Evolutionary conservation across 2,797 vertebrate species (phyloP).

Genomic region (Leucoraja ocellata): DNA sequence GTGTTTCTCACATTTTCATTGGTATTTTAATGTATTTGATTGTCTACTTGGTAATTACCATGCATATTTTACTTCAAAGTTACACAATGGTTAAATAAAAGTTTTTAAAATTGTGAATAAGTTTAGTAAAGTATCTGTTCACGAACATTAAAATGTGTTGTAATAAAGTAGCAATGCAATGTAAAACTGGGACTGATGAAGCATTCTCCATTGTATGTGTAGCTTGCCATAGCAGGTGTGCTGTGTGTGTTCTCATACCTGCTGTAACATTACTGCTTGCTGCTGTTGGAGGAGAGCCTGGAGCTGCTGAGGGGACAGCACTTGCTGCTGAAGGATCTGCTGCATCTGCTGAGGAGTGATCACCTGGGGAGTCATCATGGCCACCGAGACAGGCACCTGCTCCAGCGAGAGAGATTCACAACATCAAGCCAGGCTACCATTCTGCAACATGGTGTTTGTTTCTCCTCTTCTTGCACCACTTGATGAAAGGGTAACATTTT

Average conservation of each 20-base stretch:
- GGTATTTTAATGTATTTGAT: neutral
- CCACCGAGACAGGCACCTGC: slow-evolving; percentile 97
- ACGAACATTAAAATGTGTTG: slow-evolving; percentile 3
- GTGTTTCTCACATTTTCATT: neutral
- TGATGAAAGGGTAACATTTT: slow-evolving; percentile 23
- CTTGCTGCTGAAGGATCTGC: slow-evolving; percentile 98
- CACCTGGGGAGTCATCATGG: slow-evolving; percentile 99
- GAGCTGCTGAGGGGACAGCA: slow-evolving; percentile 95
- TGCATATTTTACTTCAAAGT: neutral
- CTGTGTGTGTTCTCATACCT: slow-evolving; percentile 68
- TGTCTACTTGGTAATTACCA: neutral
- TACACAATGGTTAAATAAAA: neutral
- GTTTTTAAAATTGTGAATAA: neutral
- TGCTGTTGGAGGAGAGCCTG: slow-evolving; percentile 97
- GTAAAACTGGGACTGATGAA: neutral
- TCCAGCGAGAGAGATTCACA: slow-evolving; percentile 46
- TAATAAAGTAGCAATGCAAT: neutral
- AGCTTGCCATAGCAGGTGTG: slow-evolving; percentile 55
- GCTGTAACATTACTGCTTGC: slow-evolving; percentile 98
- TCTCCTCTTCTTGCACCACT: neutral
- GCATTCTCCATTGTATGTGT: neutral
- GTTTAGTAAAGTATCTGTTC: neutral
- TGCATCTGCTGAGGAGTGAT: slow-evolving; percentile 99
- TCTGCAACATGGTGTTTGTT: slow-evolving; percentile 27
- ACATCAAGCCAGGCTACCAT: slow-evolving; percentile 28